phyloP scores from a whole-genome alignment of 2,113 vertebrate species.

The Chaetura pelagica region DNA sequence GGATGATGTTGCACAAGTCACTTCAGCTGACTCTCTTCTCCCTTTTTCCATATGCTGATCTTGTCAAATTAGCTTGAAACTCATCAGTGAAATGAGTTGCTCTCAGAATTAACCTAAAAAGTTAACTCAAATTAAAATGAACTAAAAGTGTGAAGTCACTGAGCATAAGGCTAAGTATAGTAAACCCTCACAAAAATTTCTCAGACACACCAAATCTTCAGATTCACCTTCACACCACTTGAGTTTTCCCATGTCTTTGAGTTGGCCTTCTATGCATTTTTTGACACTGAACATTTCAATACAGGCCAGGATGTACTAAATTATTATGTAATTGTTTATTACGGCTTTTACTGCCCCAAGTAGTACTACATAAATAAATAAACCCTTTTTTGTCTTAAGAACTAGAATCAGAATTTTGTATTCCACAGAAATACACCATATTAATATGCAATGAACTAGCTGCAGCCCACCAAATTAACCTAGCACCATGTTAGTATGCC shows the following conservation, averaged over 20 bases:
- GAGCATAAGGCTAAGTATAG: background rate
- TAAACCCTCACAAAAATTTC: background rate
- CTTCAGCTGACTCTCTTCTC: background rate
- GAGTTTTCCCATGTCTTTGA: background rate
- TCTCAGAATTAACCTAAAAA: background rate
- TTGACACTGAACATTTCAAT: background rate
- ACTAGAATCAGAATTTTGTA: background rate
- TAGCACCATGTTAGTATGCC: background rate
- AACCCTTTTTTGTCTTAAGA: background rate
- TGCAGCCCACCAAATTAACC: background rate
- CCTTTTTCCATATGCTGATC: background rate
- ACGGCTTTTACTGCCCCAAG: background rate
- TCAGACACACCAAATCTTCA: background rate
- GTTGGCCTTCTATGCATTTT: background rate
- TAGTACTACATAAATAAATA: background rate
- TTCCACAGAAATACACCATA: background rate
- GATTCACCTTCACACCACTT: background rate
- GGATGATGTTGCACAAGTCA: background rate
- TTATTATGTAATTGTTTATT: background rate
- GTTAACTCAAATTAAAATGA: background rate
- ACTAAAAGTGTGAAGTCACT: background rate
- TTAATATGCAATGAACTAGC: background rate
- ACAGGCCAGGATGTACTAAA: background rate
- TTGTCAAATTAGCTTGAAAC: background rate
- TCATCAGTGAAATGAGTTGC: background rate